A percentile compares a stretch with the other conserved stretches of the same genome.
Conservation (phyloP, 2,888 invertebrate genomes). For the Rhyacophila evoluta region DNA sequence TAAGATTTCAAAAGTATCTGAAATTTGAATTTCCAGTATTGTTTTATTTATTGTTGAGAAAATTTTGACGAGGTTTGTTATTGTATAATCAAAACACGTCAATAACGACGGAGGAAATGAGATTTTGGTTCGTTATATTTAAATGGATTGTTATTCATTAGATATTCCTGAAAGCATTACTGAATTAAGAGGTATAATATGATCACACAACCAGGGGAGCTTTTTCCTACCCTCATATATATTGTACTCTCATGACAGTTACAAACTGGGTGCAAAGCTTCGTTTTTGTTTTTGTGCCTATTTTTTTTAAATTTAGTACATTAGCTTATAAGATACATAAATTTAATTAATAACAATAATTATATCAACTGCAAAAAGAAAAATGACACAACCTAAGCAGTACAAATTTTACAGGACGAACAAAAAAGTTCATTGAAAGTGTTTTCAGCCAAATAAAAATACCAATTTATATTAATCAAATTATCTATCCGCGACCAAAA, state of each 20-base stretch:
- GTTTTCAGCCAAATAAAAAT: no score
- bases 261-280: no score
- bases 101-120: not conserved
- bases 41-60: not conserved
- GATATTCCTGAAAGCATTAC: not conserved
- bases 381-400: no score
- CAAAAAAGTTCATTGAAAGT: no score
- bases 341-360: no score
- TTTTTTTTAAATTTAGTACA: no score
- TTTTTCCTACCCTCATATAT: not conserved
- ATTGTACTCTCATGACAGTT: not conserved
- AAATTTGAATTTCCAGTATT: not conserved
- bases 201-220: not conserved
- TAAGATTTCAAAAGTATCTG: not conserved
- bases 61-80: constrained; percentile 7
- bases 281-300: no score
- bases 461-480: no score
- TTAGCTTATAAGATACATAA: no score
- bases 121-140: constrained; percentile 6
- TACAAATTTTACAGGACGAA: no score
- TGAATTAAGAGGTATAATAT: not conserved
- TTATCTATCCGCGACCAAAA: no score
- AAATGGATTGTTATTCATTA: constrained; percentile 10
- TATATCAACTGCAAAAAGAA: no score
- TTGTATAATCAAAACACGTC: constrained; percentile 18